Evolutionary conservation across 2,888 invertebrate species (phyloP).

Genomic region (Drosophila macrospina): DNA sequence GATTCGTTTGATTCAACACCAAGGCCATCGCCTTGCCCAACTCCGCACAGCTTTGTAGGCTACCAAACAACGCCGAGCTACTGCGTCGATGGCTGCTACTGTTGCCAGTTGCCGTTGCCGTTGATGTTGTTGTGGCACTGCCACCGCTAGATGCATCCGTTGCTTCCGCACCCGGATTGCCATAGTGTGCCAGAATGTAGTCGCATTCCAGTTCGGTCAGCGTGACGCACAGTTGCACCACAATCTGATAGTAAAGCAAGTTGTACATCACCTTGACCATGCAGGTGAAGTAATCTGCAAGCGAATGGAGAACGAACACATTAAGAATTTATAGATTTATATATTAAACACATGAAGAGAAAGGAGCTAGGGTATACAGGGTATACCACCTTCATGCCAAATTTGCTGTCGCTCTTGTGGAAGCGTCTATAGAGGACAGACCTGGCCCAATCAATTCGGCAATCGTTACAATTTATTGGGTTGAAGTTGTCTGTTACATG

Average conservation of each 20-base stretch:
- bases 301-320: neutral
- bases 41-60: slow-evolving; percentile 65
- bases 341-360: no score
- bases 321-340: no score
- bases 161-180: slow-evolving; percentile 10
- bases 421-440: no score
- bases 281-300: slow-evolving; percentile 94
- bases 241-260: slow-evolving; percentile 94
- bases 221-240: slow-evolving; percentile 91
- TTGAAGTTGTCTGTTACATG: no score
- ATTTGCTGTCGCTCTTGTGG: no score
- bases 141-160: slow-evolving; percentile 17
- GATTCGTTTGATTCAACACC: slow-evolving; percentile 82
- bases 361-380: no score
- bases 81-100: slow-evolving; percentile 48
- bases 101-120: slow-evolving; percentile 17
- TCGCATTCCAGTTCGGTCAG: slow-evolving; percentile 89
- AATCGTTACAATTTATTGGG: no score
- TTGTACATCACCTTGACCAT: slow-evolving; percentile 95
- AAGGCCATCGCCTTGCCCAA: slow-evolving; percentile 84
- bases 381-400: no score
- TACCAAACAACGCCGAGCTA: slow-evolving; percentile 45
- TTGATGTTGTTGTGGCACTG: slow-evolving; percentile 1
- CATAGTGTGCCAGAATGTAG: slow-evolving; percentile 85
- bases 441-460: no score